Base-by-base conservation (phyloP, 2,113 vertebrate species). In the Procavia capensis region DNA sequence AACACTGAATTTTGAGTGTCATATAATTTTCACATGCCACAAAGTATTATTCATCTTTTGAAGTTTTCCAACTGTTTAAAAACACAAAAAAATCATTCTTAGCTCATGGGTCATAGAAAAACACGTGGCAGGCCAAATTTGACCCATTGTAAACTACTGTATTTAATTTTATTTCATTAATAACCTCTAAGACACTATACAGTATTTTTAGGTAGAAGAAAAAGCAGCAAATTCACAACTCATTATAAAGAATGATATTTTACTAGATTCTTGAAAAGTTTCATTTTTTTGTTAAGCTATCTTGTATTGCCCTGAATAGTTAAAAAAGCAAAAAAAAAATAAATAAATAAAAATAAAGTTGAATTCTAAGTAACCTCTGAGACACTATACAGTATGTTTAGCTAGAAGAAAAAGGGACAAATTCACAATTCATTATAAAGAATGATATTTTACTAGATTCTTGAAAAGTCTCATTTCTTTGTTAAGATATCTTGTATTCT, bases 111-210 rank as follows among this genome's bases (percentile, higher is more conserved):
- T n/a, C 17, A 9, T 5, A 66, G 22, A 29, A 45, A 90, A 90
- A 57, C 0, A 76, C 3, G 29, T 9, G 78, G 19, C 10, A 36
- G 31, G 24, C 6, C 7, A 45, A 17, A 70, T 57, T 47, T 45
- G 10, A 85, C 34, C 20, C 17, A 19, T 1, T 74, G 11, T 80
- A 95, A 88, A 74, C 27, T 31, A 87, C 2, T 5, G 16, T 74
- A 45, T 10, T n/a, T 10, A 39, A 88, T 86, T 93, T 95, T 88
- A 79, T 79, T 82, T 89, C 22, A 31, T 89, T 83, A 59, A 13
- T 80, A 80, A 50, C 16, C n/a, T 89, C 89, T 74, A 3, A 89
- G 54, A 8, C 24, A 66, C 17, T 61, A 1, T 19, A 31, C 4
- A 72, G 34, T 59, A 50, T 0, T 7, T n/a, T 6, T 84, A 75